A percentile compares a stretch with the other conserved stretches of the same genome.
These are phyloP conservation scores for Acromyrmex charruanus DNA, from an alignment of 1,140 invertebrate genomes.

Conservation along the genomic window DNA sequence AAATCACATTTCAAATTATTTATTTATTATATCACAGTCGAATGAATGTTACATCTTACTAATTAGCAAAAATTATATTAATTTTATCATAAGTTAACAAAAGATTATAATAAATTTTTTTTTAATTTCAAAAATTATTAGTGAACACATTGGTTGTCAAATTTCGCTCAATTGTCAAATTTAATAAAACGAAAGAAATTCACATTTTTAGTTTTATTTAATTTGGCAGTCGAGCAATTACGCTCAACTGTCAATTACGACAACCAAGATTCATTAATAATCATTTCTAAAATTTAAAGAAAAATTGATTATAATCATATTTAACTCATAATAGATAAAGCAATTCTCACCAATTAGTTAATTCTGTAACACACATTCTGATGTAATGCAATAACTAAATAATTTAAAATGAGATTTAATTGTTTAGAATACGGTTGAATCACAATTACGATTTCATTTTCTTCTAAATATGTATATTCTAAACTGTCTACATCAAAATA, in stretches of 20 bases:
- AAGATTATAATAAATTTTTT: too few relatives aligned
- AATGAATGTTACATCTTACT: too few relatives aligned
- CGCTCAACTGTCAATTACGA: too few relatives aligned
- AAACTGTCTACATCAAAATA: constrained; percentile 4
- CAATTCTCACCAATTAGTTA: constrained; percentile 8
- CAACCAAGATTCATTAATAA: not conserved
- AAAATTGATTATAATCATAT: not conserved
- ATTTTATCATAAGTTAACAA: too few relatives aligned
- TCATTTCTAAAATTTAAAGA: not conserved
- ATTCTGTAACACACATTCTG: not conserved
- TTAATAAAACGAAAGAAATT: not conserved
- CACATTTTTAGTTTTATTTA: not conserved
- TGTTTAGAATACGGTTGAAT: not conserved
- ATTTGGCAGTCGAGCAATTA: not conserved
- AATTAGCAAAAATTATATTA: too few relatives aligned
- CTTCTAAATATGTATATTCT: not conserved
- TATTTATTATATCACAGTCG: too few relatives aligned
- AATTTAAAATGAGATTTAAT: not conserved
- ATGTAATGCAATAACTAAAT: not conserved
- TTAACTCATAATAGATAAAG: not conserved
- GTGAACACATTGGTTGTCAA: too few relatives aligned
- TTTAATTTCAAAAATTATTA: too few relatives aligned
- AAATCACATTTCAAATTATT: too few relatives aligned
- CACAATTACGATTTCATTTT: not conserved
- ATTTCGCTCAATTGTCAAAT: too few relatives aligned